A percentile compares a stretch with the other conserved stretches of the same genome.
phyloP scores from a whole-genome alignment of 1,140 invertebrate species.

The Aphaenogaster ashmeadi region DNA sequence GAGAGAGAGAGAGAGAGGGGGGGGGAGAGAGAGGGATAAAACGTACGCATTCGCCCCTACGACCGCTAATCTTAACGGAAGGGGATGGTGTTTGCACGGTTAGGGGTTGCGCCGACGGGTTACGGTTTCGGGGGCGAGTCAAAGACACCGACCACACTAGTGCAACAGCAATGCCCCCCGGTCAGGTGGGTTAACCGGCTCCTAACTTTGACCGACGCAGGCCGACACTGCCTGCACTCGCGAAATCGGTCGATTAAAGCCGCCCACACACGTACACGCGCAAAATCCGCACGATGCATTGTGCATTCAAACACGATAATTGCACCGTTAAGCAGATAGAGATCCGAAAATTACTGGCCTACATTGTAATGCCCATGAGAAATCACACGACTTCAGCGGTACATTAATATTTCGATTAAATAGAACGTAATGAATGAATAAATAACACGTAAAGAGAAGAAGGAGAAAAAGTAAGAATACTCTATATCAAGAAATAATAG shows the following conservation, averaged over 20 bases:
- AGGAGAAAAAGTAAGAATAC: not conserved
- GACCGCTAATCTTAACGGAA: constrained; percentile 51
- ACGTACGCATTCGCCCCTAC: not conserved
- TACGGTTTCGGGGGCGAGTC: constrained; percentile 41
- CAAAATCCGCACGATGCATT: constrained; percentile 22
- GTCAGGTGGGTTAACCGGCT: constrained; percentile 65
- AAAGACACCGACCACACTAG: constrained; percentile 50
- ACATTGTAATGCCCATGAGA: not conserved
- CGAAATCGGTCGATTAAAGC: constrained; percentile 65
- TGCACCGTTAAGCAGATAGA: constrained; percentile 13
- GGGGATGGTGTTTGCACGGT: constrained; percentile 30
- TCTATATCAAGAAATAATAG: too few relatives aligned
- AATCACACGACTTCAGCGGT: not conserved
- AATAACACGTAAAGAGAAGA: not conserved
- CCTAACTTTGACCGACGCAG: constrained; percentile 59
- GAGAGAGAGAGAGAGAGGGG: not conserved
- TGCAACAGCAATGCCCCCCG: constrained; percentile 51
- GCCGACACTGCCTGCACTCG: constrained; percentile 19
- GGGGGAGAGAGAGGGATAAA: not conserved
- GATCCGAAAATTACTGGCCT: not conserved
- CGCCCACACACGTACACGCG: not conserved
- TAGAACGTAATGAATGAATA: not conserved
- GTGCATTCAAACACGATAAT: constrained; percentile 35
- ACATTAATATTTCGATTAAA: not conserved
- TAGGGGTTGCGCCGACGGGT: constrained; percentile 5